These are phyloP conservation scores for Octodon degus DNA, from an alignment of 2,113 vertebrate genomes.

Conservation along the genomic window DNA sequence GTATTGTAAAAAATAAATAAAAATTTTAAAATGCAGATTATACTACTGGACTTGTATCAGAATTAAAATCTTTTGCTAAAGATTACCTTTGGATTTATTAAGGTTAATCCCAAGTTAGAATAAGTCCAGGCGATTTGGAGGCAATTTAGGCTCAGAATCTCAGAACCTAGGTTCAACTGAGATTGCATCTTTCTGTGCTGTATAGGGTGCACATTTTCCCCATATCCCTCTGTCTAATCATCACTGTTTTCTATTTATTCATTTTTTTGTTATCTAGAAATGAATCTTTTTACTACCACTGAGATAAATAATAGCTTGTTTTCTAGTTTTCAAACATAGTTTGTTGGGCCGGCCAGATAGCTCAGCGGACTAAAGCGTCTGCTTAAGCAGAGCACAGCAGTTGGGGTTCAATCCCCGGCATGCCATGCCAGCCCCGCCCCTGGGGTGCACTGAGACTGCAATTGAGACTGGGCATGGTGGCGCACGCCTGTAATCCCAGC, in stretches of 20 bases:
- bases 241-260: not conserved
- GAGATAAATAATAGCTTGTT: slow-evolving; percentile 32
- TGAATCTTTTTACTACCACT: not conserved
- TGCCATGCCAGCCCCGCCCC: too few relatives aligned
- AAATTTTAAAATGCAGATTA: not conserved
- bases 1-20: not conserved
- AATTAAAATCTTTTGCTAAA: not conserved
- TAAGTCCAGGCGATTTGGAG: not conserved
- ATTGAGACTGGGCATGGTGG: too few relatives aligned
- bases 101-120: not conserved
- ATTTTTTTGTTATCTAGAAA: not conserved
- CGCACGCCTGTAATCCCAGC: too few relatives aligned
- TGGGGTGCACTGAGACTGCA: too few relatives aligned
- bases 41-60: not conserved
- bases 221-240: not conserved
- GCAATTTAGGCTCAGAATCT: not conserved
- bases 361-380: too few relatives aligned
- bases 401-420: not conserved
- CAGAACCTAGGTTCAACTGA: too few relatives aligned
- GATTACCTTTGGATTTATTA: not conserved
- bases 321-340: slow-evolving; percentile 46
- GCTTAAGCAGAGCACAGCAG: too few relatives aligned
- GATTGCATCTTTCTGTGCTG: not conserved
- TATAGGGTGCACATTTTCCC: not conserved
- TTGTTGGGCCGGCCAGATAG: not conserved